These are phyloP conservation scores for Eilema sororculum DNA, from an alignment of 2,888 invertebrate genomes.

Conservation along the genomic window DNA sequence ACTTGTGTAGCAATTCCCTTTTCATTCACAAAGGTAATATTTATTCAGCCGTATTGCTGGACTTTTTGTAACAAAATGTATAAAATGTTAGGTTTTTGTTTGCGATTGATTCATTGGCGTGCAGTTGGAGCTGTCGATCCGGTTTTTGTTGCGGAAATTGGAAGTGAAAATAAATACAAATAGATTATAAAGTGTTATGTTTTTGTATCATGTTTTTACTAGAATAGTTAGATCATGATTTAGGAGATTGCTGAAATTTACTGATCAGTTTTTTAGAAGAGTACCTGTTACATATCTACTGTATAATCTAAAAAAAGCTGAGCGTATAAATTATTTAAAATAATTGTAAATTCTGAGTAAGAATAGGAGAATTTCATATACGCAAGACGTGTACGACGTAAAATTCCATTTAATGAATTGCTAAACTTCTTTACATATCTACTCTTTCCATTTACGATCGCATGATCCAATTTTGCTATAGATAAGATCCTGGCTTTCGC, in stretches of 20 bases:
- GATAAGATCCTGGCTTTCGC: too few species aligned
- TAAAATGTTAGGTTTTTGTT: conserved; percentile 34
- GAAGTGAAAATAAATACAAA: conserved; percentile 31
- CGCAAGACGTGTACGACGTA: too few species aligned
- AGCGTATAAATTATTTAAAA: too few species aligned
- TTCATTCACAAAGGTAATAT: conserved; percentile 57
- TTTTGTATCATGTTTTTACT: background rate
- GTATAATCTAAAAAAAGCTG: too few species aligned
- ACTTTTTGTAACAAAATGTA: conserved; percentile 47
- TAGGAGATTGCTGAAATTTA: background rate
- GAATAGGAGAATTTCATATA: too few species aligned
- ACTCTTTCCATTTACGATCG: too few species aligned
- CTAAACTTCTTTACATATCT: too few species aligned
- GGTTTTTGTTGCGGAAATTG: conserved; percentile 33
- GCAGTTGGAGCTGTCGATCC: conserved; percentile 18
- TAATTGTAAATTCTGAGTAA: too few species aligned
- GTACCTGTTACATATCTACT: too few species aligned
- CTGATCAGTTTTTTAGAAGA: background rate
- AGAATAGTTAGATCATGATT: background rate
- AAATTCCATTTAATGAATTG: too few species aligned
- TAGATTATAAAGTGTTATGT: background rate
- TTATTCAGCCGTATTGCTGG: conserved; percentile 46
- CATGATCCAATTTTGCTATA: too few species aligned
- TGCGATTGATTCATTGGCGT: conserved; percentile 40
- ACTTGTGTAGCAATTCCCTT: conserved; percentile 45